Base-by-base conservation (phyloP, 2,113 vertebrate species). In the Hippocampus guttulatus region DNA sequence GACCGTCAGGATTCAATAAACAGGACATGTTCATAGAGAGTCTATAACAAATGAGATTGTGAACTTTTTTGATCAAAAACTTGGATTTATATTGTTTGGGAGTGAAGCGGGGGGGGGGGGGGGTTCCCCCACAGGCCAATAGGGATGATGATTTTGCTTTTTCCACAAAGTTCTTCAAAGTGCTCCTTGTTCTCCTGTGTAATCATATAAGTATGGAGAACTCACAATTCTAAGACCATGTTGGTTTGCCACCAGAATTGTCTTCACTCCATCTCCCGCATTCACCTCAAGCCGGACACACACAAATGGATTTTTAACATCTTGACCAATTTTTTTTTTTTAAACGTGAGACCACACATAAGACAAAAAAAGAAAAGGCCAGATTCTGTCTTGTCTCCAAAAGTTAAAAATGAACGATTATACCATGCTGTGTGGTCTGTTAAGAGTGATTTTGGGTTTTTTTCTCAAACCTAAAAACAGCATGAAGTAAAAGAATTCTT, bases 401-500 rank as follows among this genome's bases (percentile, higher is more conserved):
- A 15, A 45, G 43, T 12, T 15, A 12, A 45, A 12, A 8, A 11
- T 45, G 43, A 45, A 14, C 12, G 43, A 45, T 14, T 45, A 45
- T 45, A 11, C 43, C 14, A 14, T 45, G 43, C 10, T 45, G 43
- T 45, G 14, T 14, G 43, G 43, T 45, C 1, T 45, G 43, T 70
- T 67, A 58, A 60, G 51, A 20, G 5, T 3, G 47, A 49, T 54
- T n/a, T 54, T 7, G 27, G 2, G 2, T 27, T 27, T 54, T n/a
- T 54, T 45, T 45, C 10, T 51, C 38, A 60, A 54, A 45, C 18
- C 69, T 61, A 18, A 68, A 76, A 49, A 63, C 54, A 60, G 18
- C 70, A 67, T 66, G 4, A 67, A 27, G 52, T 71, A 75, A 78
- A 78, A 66, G 55, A 10, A 3, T 73, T 75, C 77, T 77, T 81